These are phyloP conservation scores for Hydrophis major DNA, from an alignment of 2,797 vertebrate genomes.

Conservation along the genomic window DNA sequence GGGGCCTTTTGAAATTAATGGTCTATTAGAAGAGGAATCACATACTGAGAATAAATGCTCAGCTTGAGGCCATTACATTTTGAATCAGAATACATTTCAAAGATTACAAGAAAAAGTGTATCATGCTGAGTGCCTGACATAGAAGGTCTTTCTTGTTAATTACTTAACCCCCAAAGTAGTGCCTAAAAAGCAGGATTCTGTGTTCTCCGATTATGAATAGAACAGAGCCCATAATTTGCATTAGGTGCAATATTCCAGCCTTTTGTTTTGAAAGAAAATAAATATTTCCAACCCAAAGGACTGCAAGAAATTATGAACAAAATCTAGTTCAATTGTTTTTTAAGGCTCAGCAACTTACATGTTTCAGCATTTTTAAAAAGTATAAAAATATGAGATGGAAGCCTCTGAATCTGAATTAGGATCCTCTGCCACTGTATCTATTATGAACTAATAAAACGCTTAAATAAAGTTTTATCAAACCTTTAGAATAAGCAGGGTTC, in stretches of 20 bases:
- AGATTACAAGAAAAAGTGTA: constrained; percentile 10
- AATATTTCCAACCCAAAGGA: background rate
- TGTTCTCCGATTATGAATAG: background rate
- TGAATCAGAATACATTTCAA: background rate
- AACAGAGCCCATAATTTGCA: background rate
- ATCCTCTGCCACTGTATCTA: background rate
- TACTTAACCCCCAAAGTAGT: background rate
- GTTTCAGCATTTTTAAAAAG: background rate
- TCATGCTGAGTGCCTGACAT: background rate
- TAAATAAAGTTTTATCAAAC: no score
- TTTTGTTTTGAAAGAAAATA: background rate
- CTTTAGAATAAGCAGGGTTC: no score
- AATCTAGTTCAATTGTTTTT: background rate
- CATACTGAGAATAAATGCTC: background rate
- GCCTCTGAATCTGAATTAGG: background rate
- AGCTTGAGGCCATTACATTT: background rate
- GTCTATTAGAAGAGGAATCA: background rate
- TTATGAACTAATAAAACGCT: no score
- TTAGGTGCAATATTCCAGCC: background rate
- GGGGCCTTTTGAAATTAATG: constrained; percentile 8
- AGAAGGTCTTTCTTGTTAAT: background rate
- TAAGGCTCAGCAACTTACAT: background rate
- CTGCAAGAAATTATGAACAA: background rate
- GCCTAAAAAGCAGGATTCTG: background rate
- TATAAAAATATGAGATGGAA: background rate